A percentile compares a stretch with the other conserved stretches of the same genome.
These are phyloP conservation scores for Magallana ariakensis DNA, from an alignment of 1,140 invertebrate genomes.

Conservation along the genomic window DNA sequence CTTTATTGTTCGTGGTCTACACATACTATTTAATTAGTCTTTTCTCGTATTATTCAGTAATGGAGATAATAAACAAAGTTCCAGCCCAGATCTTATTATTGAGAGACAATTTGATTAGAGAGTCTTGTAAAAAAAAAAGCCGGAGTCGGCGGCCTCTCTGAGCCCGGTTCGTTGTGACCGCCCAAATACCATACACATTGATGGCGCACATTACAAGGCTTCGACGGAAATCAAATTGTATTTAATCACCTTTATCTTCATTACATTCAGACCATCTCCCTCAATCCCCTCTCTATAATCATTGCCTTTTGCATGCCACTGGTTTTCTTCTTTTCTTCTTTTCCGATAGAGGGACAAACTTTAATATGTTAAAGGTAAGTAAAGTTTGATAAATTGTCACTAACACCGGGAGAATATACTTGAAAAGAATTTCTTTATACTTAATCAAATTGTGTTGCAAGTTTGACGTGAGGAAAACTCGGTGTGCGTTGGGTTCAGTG, in stretches of 20 bases:
- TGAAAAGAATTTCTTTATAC: too few relatives aligned
- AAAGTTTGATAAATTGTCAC: background rate
- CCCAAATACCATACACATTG: background rate
- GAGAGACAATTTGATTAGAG: conserved; percentile 18
- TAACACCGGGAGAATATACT: background rate
- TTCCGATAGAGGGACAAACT: background rate
- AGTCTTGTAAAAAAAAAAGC: background rate
- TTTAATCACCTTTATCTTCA: conserved; percentile 37
- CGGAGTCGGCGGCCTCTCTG: background rate
- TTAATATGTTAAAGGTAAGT: background rate
- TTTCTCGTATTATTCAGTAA: background rate
- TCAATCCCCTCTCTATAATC: background rate
- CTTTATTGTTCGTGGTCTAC: background rate
- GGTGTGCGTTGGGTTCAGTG: too few relatives aligned
- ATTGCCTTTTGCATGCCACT: conserved; percentile 15
- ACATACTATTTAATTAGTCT: conserved; percentile 1
- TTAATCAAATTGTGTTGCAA: too few relatives aligned
- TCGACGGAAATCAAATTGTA: conserved; percentile 31
- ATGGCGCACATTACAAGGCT: background rate
- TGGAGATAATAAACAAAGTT: conserved; percentile 7
- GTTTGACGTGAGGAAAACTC: too few relatives aligned
- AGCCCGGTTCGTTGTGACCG: conserved; percentile 1
- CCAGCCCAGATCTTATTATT: background rate
- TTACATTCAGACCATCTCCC: conserved; percentile 5
- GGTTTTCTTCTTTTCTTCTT: background rate